Conservation (phyloP, 2,888 invertebrate species). For the Andrena minutula region DNA sequence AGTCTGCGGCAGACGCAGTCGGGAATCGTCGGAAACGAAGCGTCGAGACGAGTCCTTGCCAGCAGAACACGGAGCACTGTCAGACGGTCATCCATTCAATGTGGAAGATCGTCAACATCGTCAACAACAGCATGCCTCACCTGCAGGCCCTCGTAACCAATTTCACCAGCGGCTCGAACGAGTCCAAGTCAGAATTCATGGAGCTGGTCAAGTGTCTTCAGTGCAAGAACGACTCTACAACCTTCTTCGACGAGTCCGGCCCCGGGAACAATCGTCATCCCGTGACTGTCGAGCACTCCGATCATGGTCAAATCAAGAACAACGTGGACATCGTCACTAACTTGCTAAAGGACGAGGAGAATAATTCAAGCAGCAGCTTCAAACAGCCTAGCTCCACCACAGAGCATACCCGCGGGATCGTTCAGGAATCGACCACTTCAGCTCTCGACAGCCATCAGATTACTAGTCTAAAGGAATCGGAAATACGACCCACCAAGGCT, state of each 20-base stretch:
- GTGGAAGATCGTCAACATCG: constrained; percentile 27
- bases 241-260: not conserved
- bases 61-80: constrained; percentile 29
- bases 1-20: not conserved
- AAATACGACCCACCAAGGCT: not conserved
- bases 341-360: constrained; percentile 23
- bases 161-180: not conserved
- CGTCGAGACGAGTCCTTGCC: constrained; percentile 13
- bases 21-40: constrained; percentile 46
- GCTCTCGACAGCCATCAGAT: not conserved
- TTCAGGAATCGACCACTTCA: not conserved
- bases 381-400: not conserved
- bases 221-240: constrained; percentile 57
- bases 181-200: constrained; percentile 6
- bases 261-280: not conserved
- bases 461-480: too few relatives aligned
- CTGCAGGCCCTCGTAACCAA: not conserved
- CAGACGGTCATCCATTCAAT: constrained; percentile 42
- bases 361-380: not conserved
- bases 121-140: constrained; percentile 30
- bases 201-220: constrained; percentile 66
- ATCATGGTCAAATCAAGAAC: constrained; percentile 21
- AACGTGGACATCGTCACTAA: constrained; percentile 10
- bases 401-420: not conserved
- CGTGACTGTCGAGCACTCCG: not conserved